A percentile compares a stretch with the other conserved stretches of the same genome.
Conservation (phyloP, 2,888 invertebrate species). For the Trilocha varians region DNA sequence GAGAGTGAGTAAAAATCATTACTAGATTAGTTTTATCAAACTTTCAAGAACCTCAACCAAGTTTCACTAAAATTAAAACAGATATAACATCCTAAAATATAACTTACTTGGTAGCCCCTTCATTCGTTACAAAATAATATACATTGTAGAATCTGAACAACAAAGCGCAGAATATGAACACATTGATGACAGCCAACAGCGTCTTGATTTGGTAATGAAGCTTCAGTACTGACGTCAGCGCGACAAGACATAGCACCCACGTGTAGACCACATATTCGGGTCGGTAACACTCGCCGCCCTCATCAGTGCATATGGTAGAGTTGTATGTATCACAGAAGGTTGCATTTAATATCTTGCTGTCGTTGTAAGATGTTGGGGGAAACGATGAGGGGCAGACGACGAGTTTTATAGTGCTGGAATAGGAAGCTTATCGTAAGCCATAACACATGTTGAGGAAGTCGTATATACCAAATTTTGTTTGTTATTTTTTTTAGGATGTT, state of each 20-base stretch:
- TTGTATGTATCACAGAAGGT: background rate
- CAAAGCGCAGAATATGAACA: constrained; percentile 81
- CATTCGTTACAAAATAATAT: constrained; percentile 49
- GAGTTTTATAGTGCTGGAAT: constrained; percentile 51
- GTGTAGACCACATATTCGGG: constrained; percentile 95
- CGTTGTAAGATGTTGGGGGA: background rate
- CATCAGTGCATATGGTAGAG: background rate
- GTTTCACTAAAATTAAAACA: background rate
- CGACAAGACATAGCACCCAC: constrained; percentile 93
- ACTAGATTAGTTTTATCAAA: background rate
- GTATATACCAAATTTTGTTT: too few species aligned
- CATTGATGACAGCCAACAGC: constrained; percentile 82
- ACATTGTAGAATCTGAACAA: constrained; percentile 75
- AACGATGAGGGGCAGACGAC: constrained; percentile 43
- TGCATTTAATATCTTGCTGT: background rate
- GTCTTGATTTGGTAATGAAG: constrained; percentile 91
- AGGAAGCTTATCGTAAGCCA: background rate
- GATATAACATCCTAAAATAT: background rate
- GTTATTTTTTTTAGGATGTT: too few species aligned
- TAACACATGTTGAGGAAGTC: background rate
- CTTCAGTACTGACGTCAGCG: constrained; percentile 92
- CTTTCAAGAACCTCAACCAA: background rate
- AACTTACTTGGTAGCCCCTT: constrained; percentile 40
- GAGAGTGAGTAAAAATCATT: too few species aligned
- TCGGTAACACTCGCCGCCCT: constrained; percentile 67